Evolutionary conservation across 1,140 invertebrate genomes (phyloP).

Genomic region (Drosophila murphyi): DNA sequence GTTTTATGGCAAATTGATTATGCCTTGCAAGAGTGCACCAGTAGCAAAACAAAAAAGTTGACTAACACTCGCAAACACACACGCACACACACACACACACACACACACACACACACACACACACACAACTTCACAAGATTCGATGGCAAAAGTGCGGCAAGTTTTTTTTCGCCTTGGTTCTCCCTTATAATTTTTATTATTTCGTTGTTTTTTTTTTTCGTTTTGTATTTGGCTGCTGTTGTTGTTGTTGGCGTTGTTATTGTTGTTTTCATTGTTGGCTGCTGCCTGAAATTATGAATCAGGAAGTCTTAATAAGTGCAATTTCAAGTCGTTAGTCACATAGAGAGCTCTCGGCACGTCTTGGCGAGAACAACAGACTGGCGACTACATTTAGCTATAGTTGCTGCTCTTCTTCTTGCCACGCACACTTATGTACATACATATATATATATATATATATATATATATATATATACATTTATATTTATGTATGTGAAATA

Average conservation of each 20-base stretch:
- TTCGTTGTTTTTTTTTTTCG: conserved; percentile 31
- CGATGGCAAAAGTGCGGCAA: conserved; percentile 42
- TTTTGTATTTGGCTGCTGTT: conserved; percentile 17
- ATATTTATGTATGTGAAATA: conserved; percentile 7
- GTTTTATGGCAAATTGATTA: conserved; percentile 3
- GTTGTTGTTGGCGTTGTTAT: conserved; percentile 39
- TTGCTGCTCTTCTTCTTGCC: conserved; percentile 3
- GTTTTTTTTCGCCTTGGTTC: conserved; percentile 34
- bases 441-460: not conserved
- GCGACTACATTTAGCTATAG: conserved; percentile 14
- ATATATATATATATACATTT: conserved; percentile 6
- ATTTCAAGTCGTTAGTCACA: conserved; percentile 81
- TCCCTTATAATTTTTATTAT: conserved; percentile 29
- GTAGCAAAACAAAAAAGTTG: not conserved
- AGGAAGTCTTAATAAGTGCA: conserved; percentile 84
- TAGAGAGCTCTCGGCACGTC: conserved; percentile 58
- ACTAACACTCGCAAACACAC: not conserved
- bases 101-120: conserved; percentile 20
- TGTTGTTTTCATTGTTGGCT: conserved; percentile 34
- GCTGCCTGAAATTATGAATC: conserved; percentile 75
- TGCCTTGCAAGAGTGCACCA: not conserved
- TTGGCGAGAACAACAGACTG: conserved; percentile 21
- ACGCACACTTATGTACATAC: not conserved
- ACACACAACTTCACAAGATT: conserved; percentile 21
- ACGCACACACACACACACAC: conserved; percentile 15